Conservation (phyloP, 2,113 vertebrate species). For the Callopanchax toddi region DNA sequence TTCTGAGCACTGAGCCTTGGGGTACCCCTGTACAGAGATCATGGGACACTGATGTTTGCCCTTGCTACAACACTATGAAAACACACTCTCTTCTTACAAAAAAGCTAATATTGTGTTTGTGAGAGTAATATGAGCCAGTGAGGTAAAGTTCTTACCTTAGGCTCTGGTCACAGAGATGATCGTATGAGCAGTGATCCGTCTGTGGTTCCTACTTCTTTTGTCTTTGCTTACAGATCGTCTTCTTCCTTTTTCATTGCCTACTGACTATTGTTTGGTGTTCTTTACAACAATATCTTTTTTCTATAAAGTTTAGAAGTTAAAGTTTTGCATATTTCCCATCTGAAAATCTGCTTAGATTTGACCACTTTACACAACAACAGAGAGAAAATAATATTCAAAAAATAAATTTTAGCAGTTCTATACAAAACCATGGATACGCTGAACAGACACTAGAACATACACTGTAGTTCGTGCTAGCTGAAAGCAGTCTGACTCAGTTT, state of each 20-base stretch:
- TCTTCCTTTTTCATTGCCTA: neutral
- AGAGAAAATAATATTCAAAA: too few species aligned
- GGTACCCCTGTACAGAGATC: neutral
- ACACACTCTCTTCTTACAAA: neutral
- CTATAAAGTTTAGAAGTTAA: too few species aligned
- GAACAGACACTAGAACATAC: neutral
- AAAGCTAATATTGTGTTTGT: neutral
- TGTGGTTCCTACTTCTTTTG: neutral
- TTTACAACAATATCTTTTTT: neutral
- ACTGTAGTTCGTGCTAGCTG: slow-evolving; percentile 3
- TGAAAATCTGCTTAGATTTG: too few species aligned
- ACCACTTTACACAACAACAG: too few species aligned
- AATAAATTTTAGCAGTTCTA: too few species aligned
- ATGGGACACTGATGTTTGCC: neutral
- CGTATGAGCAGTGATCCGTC: slow-evolving; percentile 1
- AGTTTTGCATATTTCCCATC: too few species aligned
- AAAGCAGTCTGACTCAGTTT: slow-evolving; percentile 30
- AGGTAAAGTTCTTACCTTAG: slow-evolving; percentile 37
- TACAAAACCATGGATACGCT: too few species aligned
- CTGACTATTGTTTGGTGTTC: neutral
- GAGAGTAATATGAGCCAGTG: neutral
- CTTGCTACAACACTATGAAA: neutral
- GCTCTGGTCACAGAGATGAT: slow-evolving; percentile 18
- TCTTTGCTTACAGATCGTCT: slow-evolving; percentile 1
- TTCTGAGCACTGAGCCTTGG: neutral